Conservation (phyloP, 2,113 vertebrate species). For the Anolis sagrei region DNA sequence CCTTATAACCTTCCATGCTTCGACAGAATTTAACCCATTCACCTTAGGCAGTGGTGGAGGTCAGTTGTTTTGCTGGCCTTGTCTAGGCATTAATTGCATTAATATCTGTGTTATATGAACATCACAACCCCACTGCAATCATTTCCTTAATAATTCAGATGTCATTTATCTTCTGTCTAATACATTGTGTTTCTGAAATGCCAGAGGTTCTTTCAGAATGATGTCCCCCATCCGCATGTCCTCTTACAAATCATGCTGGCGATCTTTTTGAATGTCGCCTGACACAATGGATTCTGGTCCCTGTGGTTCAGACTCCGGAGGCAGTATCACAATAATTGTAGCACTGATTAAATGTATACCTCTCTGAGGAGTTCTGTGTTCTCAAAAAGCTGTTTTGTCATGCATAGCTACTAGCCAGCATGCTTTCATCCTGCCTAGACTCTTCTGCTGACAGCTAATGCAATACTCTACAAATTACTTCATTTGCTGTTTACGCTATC, state of each 20-base stretch:
- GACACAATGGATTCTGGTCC: background rate
- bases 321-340: constrained; percentile 30
- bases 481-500: constrained; percentile 63
- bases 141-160: constrained; percentile 1
- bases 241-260: background rate
- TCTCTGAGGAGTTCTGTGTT: constrained; percentile 23
- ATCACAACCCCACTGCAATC: constrained; percentile 8
- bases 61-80: background rate
- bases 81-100: background rate
- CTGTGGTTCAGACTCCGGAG: constrained; percentile 11
- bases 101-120: constrained; percentile 34
- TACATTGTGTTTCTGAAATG: constrained; percentile 25
- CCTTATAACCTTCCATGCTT: background rate
- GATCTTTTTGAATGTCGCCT: background rate
- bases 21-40: no score
- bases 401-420: background rate
- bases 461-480: constrained; percentile 55
- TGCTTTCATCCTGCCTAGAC: constrained; percentile 41
- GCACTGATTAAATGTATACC: constrained; percentile 21
- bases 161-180: constrained; percentile 31
- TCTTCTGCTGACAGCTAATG: constrained; percentile 45
- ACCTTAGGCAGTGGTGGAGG: no score
- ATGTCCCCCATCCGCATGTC: background rate
- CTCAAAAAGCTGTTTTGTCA: constrained; percentile 28
- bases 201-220: background rate